A percentile compares a stretch with the other conserved stretches of the same genome.
Conservation (phyloP, 2,888 invertebrate species). For the Cosmia trapezina region DNA sequence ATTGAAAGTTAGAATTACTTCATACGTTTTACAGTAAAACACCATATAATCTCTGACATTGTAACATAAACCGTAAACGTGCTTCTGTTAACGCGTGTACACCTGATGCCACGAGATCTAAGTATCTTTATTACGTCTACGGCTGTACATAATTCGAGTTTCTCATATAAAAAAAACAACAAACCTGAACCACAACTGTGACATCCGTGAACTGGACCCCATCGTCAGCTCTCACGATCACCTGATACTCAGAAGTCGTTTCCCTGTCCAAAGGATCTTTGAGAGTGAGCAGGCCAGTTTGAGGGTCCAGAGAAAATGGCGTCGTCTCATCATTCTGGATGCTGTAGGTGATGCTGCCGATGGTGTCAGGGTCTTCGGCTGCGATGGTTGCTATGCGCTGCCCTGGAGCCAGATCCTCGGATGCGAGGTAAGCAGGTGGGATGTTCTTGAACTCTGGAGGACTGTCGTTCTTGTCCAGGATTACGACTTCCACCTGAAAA, state of each 20-base stretch:
- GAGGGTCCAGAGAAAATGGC: conserved; percentile 93
- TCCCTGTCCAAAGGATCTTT: conserved; percentile 96
- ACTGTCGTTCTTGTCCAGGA: conserved; percentile 98
- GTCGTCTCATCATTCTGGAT: conserved; percentile 92
- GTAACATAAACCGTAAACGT: conserved; percentile 26
- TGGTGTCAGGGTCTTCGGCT: conserved; percentile 96
- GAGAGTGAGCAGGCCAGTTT: conserved; percentile 93
- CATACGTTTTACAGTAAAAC: conserved; percentile 7
- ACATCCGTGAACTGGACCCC: conserved; percentile 96
- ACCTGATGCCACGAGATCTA: conserved; percentile 57
- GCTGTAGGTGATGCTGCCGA: conserved; percentile 94
- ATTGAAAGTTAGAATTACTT: neutral
- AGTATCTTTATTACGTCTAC: conserved; percentile 62
- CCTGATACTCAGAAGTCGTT: conserved; percentile 93
- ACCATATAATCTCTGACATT: conserved; percentile 10
- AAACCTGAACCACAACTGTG: conserved; percentile 94
- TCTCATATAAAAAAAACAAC: conserved; percentile 70
- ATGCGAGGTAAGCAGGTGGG: conserved; percentile 93
- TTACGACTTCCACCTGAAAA: conserved; percentile 94
- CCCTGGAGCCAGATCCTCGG: conserved; percentile 96
- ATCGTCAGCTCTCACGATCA: conserved; percentile 96
- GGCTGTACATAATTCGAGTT: conserved; percentile 56
- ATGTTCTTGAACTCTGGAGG: conserved; percentile 96
- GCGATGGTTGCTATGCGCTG: conserved; percentile 94
- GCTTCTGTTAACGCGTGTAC: conserved; percentile 52